Conservation (phyloP, 2,113 vertebrate genomes). For the Taxidea taxus region DNA sequence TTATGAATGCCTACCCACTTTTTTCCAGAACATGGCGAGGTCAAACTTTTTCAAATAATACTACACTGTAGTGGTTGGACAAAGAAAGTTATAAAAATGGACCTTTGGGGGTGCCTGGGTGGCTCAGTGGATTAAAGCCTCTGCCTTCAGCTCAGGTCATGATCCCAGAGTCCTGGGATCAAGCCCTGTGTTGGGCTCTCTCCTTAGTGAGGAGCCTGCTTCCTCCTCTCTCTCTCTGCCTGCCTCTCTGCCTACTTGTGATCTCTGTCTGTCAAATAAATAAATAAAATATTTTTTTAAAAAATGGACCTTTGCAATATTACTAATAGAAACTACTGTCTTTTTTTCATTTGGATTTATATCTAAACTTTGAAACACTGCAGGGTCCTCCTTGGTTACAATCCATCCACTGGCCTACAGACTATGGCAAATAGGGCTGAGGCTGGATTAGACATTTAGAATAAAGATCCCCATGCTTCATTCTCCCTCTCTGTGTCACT, state of each 20-base stretch:
- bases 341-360: background rate
- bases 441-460: background rate
- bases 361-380: background rate
- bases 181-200: too few relatives aligned
- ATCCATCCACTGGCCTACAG: background rate
- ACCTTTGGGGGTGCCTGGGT: too few relatives aligned
- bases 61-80: background rate
- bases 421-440: background rate
- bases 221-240: too few relatives aligned
- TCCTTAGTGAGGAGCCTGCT: too few relatives aligned
- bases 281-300: too few relatives aligned
- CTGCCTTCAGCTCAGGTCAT: too few relatives aligned
- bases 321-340: background rate
- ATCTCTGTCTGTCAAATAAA: too few relatives aligned
- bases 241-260: too few relatives aligned
- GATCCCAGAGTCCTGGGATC: too few relatives aligned
- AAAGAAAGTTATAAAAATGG: background rate
- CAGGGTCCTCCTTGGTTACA: background rate
- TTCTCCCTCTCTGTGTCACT: background rate
- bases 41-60: background rate
- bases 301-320: background rate
- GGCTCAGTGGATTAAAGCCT: too few relatives aligned
- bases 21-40: background rate
- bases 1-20: background rate
- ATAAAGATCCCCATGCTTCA: rapidly evolving